These are phyloP conservation scores for Drosophila athabasca DNA, from an alignment of 1,140 invertebrate species.

Conservation along the genomic window DNA sequence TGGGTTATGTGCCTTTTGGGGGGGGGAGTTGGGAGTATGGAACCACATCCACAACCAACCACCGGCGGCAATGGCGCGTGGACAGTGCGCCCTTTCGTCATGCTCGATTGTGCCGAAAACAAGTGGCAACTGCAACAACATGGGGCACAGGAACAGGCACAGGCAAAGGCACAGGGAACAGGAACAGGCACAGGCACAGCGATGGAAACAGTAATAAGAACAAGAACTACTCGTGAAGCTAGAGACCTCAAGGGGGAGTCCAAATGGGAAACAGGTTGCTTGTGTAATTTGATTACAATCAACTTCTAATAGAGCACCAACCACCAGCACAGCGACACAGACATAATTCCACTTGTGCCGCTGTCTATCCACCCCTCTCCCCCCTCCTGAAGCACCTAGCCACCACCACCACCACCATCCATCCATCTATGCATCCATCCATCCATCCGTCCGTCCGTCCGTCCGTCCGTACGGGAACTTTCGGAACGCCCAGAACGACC, in stretches of 20 bases:
- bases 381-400: conserved; percentile 1
- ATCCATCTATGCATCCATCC: not conserved
- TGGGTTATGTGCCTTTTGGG: conserved; percentile 24
- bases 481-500: conserved; percentile 33
- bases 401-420: not conserved
- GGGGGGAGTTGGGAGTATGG: conserved; percentile 3
- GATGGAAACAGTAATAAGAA: conserved; percentile 2
- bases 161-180: not conserved
- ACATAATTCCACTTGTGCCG: conserved; percentile 45
- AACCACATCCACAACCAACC: conserved; percentile 69
- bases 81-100: conserved; percentile 72
- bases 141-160: conserved; percentile 3
- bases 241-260: not conserved
- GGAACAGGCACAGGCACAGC: not conserved
- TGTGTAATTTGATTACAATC: conserved; percentile 83
- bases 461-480: not conserved
- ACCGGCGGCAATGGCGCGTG: conserved; percentile 64
- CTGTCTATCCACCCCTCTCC: conserved; percentile 4
- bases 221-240: conserved; percentile 18
- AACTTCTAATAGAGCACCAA: conserved; percentile 76
- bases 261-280: conserved; percentile 72
- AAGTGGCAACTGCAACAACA: conserved; percentile 60
- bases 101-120: conserved; percentile 81
- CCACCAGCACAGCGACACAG: conserved; percentile 41
- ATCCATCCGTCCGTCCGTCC: too few species aligned